Conservation (phyloP, 2,113 vertebrate genomes). For the Nerophis lumbriciformis region DNA sequence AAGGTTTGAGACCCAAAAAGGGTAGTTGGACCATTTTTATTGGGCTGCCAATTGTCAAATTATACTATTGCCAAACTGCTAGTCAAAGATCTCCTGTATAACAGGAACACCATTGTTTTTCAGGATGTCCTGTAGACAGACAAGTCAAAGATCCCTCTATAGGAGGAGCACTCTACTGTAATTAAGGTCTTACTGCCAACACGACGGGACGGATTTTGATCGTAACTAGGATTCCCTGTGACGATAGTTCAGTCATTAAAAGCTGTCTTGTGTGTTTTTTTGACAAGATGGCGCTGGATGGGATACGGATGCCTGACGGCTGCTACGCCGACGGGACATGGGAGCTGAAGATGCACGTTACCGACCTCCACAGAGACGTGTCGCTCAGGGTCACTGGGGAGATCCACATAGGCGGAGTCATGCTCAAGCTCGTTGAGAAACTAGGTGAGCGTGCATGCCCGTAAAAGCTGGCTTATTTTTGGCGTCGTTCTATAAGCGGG, state of each 20-base stretch:
- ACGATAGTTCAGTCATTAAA: too few relatives aligned
- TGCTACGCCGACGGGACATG: conserved; percentile 97
- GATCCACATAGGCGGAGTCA: conserved; percentile 97
- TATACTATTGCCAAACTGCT: not conserved
- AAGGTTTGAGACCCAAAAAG: not conserved
- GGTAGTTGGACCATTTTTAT: not conserved
- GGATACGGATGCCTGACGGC: conserved; percentile 98
- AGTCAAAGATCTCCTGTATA: not conserved
- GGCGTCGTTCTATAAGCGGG: too few relatives aligned
- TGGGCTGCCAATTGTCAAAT: not conserved
- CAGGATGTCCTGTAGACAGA: too few relatives aligned
- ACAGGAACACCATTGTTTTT: too few relatives aligned
- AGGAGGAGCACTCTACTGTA: too few relatives aligned
- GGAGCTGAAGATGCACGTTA: conserved; percentile 95
- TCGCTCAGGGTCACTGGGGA: conserved; percentile 93
- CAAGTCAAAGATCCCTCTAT: too few relatives aligned
- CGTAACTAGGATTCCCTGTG: too few relatives aligned
- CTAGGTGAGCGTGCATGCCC: conserved; percentile 75
- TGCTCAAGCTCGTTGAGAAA: conserved; percentile 97
- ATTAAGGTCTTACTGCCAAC: too few relatives aligned
- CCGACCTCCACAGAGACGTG: conserved; percentile 91
- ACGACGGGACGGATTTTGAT: too few relatives aligned
- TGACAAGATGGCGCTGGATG: conserved; percentile 90
- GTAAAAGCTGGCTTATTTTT: too few relatives aligned
- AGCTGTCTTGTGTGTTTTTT: not conserved